phyloP scores from a whole-genome alignment of 2,113 vertebrate genomes.

The Shinisaurus crocodilurus region DNA sequence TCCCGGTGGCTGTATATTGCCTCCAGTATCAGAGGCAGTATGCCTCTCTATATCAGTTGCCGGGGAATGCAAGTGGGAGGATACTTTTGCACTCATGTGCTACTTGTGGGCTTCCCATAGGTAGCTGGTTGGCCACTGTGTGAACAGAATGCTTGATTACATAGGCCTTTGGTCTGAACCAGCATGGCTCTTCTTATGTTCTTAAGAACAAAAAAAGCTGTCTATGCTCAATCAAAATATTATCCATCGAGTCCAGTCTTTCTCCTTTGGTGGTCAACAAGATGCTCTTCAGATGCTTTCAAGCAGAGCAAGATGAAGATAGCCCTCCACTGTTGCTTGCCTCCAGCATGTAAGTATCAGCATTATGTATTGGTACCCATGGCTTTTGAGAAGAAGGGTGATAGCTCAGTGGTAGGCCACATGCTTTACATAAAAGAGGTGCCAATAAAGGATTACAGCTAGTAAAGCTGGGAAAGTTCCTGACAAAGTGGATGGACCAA shows the following conservation, averaged over 20 bases:
- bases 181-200: no score
- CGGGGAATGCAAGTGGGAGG: no score
- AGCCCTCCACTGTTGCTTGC: neutral
- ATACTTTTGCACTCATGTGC: no score
- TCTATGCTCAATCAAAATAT: neutral
- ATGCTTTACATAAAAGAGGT: neutral
- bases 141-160: no score
- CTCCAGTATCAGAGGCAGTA: no score
- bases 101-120: no score
- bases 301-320: neutral
- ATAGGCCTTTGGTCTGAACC: no score
- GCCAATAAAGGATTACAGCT: neutral
- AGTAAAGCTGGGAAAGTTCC: neutral
- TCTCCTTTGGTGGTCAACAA: neutral
- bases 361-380: neutral
- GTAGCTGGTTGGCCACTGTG: no score
- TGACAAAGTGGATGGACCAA: neutral
- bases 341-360: neutral
- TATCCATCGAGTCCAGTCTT: neutral
- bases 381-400: neutral
- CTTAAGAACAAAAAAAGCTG: neutral
- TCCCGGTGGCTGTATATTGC: no score
- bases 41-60: no score
- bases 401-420: no score
- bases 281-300: neutral